Evolutionary conservation across 1,140 invertebrate genomes (phyloP).

Genomic region (Cydia splendana): DNA sequence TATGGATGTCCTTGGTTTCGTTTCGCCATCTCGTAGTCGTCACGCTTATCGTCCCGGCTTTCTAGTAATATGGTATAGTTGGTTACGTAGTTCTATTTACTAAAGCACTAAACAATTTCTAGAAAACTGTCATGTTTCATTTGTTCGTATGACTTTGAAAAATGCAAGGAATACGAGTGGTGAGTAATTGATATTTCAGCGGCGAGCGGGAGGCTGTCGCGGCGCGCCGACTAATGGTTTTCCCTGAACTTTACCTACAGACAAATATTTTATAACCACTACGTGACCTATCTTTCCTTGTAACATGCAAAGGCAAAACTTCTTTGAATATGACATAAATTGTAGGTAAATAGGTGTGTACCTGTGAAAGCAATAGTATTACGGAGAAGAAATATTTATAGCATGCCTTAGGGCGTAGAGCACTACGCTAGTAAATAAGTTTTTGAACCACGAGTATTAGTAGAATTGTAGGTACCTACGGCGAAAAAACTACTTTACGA

Average conservation of each 20-base stretch:
- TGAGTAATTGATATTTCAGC: slow-evolving; percentile 31
- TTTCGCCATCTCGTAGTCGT: neutral
- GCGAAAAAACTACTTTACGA: slow-evolving; percentile 29
- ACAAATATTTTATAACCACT: slow-evolving; percentile 17
- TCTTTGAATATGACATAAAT: neutral
- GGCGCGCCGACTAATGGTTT: slow-evolving; percentile 21
- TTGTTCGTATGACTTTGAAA: slow-evolving; percentile 25
- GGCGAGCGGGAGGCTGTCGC: slow-evolving; percentile 5
- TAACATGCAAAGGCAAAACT: neutral
- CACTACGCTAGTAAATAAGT: neutral
- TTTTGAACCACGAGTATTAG: slow-evolving; percentile 15
- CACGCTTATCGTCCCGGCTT: neutral
- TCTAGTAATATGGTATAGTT: neutral
- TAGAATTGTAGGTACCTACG: slow-evolving; percentile 7
- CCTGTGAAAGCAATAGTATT: no score
- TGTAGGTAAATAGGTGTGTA: neutral
- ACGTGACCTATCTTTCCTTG: neutral
- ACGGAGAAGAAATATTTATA: neutral
- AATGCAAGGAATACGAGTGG: slow-evolving; percentile 15
- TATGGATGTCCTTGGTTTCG: neutral
- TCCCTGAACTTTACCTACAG: neutral
- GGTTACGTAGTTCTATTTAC: neutral
- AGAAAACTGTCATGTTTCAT: slow-evolving; percentile 5
- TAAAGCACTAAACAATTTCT: neutral
- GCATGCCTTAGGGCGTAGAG: neutral